Conservation (phyloP, 2,113 vertebrate genomes). For the Marcusenius ussheri region DNA sequence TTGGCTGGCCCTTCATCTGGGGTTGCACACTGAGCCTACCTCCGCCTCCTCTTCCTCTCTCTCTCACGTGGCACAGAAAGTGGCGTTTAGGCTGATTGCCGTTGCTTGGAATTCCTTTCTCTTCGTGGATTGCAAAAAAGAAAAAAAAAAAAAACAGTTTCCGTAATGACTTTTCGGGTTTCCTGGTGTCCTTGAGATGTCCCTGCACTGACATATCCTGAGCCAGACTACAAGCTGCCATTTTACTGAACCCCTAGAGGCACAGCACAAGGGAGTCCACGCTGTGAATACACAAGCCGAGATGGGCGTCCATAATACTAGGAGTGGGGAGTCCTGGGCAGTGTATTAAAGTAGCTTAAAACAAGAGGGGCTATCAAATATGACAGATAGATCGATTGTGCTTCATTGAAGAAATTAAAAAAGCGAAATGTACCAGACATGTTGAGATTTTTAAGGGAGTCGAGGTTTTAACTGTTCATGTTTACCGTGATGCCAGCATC, state of each 20-base stretch:
- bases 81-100: slow-evolving; percentile 9
- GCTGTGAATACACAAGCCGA: background rate
- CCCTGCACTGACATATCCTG: background rate
- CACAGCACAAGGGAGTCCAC: background rate
- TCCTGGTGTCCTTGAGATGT: background rate
- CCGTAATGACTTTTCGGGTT: background rate
- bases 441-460: background rate
- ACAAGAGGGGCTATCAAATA: background rate
- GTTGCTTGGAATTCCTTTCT: background rate
- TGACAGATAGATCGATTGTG: background rate
- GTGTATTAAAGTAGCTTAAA: background rate
- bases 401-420: background rate
- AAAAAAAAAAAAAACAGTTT: background rate
- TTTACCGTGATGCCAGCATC: background rate
- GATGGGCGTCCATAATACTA: background rate
- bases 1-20: background rate
- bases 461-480: background rate
- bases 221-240: background rate
- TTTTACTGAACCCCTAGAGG: background rate
- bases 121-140: background rate
- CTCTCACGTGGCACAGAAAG: background rate
- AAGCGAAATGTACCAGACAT: background rate
- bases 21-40: background rate
- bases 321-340: background rate
- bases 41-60: background rate